phyloP scores from a whole-genome alignment of 2,797 vertebrate species.

The Phaenicophaeus curvirostris region DNA sequence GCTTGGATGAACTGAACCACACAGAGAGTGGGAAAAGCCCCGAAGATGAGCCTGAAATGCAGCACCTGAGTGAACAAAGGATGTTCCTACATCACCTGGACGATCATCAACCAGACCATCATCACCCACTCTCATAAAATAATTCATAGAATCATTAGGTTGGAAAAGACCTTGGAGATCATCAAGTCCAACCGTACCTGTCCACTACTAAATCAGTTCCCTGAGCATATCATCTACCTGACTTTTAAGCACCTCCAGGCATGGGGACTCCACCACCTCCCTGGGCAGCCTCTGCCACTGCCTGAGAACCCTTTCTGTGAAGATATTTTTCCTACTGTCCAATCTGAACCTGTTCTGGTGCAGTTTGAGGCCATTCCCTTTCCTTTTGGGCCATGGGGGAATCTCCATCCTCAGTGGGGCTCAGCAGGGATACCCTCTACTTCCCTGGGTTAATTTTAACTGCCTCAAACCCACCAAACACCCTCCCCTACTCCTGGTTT shows the following conservation, averaged over 20 bases:
- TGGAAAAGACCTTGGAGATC: no score
- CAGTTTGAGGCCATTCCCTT: no score
- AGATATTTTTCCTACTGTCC: no score
- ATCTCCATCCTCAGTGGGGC: not conserved
- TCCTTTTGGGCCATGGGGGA: not conserved
- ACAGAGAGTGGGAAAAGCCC: accelerated
- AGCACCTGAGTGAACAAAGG: accelerated
- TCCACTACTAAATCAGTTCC: no score
- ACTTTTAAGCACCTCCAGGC: no score
- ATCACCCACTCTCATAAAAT: not conserved
- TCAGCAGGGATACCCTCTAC: not conserved
- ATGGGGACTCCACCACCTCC: no score
- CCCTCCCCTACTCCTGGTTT: not conserved
- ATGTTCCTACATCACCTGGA: not conserved
- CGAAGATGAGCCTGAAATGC: accelerated
- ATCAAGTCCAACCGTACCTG: no score
- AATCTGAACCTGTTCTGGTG: no score
- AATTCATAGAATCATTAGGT: no score
- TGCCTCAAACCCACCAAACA: not conserved
- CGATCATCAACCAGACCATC: not conserved
- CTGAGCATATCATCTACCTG: no score
- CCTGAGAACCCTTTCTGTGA: no score
- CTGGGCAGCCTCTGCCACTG: no score
- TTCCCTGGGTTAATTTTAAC: not conserved
- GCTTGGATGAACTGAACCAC: not conserved